Conservation (phyloP, 2,113 vertebrate genomes). For the Dasyprocta punctata region DNA sequence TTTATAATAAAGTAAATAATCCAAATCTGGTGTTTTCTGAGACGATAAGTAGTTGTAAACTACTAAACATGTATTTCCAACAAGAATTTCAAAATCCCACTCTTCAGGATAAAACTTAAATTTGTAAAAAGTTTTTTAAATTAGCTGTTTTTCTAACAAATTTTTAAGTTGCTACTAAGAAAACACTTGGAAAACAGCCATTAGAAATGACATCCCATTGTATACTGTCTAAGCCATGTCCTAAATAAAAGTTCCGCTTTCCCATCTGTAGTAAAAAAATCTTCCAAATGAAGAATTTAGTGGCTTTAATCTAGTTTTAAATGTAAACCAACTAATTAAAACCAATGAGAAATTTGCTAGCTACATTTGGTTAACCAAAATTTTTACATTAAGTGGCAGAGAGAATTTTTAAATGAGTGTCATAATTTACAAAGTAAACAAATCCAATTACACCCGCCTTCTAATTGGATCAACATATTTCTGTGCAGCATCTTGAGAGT, state of each 20-base stretch:
- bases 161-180: background rate
- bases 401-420: conserved; percentile 21
- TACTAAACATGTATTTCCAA: background rate
- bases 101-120: background rate
- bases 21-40: background rate
- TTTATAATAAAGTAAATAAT: conserved; percentile 26
- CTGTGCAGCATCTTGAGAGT: background rate
- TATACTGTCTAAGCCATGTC: background rate
- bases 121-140: background rate
- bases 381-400: background rate
- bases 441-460: background rate
- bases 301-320: conserved; percentile 40
- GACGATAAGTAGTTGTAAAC: background rate
- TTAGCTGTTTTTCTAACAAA: background rate
- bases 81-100: background rate
- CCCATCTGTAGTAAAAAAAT: background rate
- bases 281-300: conserved; percentile 17
- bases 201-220: background rate
- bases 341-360: conserved; percentile 26
- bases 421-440: conserved; percentile 33
- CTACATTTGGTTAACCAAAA: conserved; percentile 37
- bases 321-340: background rate
- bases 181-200: conserved; percentile 41
- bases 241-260: conserved; percentile 21
- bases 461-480: background rate